phyloP scores from a whole-genome alignment of 2,888 invertebrate species.

The Macrophya alboannulata region DNA sequence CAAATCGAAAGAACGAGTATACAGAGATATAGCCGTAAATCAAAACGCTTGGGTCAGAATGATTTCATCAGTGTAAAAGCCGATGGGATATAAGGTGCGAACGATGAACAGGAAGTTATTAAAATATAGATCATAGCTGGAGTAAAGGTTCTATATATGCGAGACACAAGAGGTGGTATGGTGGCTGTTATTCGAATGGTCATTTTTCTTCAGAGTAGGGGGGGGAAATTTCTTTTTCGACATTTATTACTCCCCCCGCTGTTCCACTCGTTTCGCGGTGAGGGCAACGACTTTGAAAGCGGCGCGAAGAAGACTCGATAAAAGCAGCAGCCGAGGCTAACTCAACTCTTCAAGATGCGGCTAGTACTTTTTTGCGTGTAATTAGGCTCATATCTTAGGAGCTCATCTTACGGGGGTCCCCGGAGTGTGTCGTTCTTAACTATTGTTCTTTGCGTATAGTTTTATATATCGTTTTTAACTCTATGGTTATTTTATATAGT shows the following conservation, averaged over 20 bases:
- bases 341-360: slow-evolving; percentile 25
- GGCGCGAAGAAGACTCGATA: slow-evolving; percentile 32
- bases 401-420: slow-evolving; percentile 46
- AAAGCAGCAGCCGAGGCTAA: slow-evolving; percentile 6
- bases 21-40: neutral
- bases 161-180: neutral
- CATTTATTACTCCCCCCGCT: slow-evolving; percentile 40
- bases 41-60: neutral
- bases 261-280: slow-evolving; percentile 6
- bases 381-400: slow-evolving; percentile 51
- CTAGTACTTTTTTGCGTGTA: slow-evolving; percentile 35
- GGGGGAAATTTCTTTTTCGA: slow-evolving; percentile 24
- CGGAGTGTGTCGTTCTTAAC: slow-evolving; percentile 51
- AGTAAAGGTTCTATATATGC: neutral
- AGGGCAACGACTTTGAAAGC: slow-evolving; percentile 50
- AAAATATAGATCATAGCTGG: slow-evolving; percentile 38
- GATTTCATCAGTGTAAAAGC: neutral
- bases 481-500: slow-evolving; percentile 31
- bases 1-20: neutral
- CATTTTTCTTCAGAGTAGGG: neutral
- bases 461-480: slow-evolving; percentile 26
- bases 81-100: neutral
- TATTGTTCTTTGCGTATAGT: slow-evolving; percentile 44
- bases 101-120: slow-evolving; percentile 41
- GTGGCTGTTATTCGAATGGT: slow-evolving; percentile 11